Percentiles rank a stretch among this genome's conserved stretches.
Conservation (phyloP, 1,140 invertebrate genomes). For the Aphis gossypii region DNA sequence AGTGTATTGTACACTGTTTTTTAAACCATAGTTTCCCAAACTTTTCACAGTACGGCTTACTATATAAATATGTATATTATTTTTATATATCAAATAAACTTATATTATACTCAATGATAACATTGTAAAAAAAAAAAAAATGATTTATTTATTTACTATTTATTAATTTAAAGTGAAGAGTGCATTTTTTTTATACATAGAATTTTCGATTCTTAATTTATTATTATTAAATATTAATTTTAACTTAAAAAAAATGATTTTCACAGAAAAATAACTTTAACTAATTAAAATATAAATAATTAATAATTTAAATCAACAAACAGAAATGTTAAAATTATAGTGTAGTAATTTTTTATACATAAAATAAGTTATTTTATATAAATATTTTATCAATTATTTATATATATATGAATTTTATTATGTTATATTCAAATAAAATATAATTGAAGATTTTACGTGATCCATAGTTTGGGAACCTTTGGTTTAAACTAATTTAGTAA, state of each 20-base stretch:
- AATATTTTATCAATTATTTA: background rate
- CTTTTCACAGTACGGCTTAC: background rate
- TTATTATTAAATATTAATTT: background rate
- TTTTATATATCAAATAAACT: background rate
- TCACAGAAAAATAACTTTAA: background rate
- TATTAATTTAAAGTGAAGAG: background rate
- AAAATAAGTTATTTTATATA: background rate
- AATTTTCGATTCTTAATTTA: background rate
- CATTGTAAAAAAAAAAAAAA: background rate
- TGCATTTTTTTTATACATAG: background rate
- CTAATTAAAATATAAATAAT: background rate
- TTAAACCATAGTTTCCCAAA: background rate
- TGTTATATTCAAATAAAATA: background rate
- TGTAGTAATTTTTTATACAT: background rate
- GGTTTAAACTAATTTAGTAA: background rate
- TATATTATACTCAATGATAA: background rate
- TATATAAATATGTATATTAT: background rate
- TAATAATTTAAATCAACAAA: background rate
- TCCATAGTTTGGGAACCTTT: background rate
- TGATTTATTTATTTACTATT: background rate
- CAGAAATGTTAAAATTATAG: background rate
- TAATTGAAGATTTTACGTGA: background rate
- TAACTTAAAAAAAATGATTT: background rate
- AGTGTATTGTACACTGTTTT: background rate
- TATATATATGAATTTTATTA: background rate